Evolutionary conservation across 2,113 vertebrate species (phyloP), one percentile per base, ranked within the genome.

Genomic region (Azemiops feae): DNA sequence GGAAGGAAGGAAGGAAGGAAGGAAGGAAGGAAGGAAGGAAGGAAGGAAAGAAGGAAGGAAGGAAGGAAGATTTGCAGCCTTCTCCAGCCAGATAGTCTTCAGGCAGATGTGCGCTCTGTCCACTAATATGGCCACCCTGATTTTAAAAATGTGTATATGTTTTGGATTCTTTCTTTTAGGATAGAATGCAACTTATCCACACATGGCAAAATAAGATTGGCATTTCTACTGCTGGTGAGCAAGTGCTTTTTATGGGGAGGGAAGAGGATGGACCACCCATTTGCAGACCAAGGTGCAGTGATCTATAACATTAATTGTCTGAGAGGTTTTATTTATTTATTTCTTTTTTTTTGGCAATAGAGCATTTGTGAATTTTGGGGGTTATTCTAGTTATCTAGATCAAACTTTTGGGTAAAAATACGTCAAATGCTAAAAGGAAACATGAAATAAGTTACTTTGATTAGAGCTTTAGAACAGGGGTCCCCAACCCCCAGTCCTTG

Each of bases 391-490:
- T 27, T 5, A 2, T 5, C 6, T 27, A 85, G n/a, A 27, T 10
- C 16, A 23, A 25, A 53, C 1, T 30, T 45, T 45, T 8, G 25
- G 14, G 43, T 47, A 10, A 87, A 81, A 58, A 47, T 57, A 57
- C 9, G 23, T 34, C 4, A 57, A 92, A 50, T 0, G 3, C n/a
- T 47, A 12, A 20, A 14, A 1, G 10, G 39, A 45, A 55, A 43
- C 12, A 86, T 7, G 22, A 52, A 91, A 94, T 94, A 94, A 90
- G 8, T 20, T 92, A 87, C 85, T 91, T 2, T 43, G 92, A 9
- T 64, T 88, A 87, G 30, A 92, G 93, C 30, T 90, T 55, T 47
- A 50, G 47, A 50, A 50, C 47, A 50, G 47, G 47, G 8, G 47
- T 50, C 47, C 8, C 8, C 47, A 50, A 50, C 47, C 47, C 47